These are phyloP conservation scores for Cololabis saira DNA, from an alignment of 2,113 vertebrate species.

Conservation along the genomic window DNA sequence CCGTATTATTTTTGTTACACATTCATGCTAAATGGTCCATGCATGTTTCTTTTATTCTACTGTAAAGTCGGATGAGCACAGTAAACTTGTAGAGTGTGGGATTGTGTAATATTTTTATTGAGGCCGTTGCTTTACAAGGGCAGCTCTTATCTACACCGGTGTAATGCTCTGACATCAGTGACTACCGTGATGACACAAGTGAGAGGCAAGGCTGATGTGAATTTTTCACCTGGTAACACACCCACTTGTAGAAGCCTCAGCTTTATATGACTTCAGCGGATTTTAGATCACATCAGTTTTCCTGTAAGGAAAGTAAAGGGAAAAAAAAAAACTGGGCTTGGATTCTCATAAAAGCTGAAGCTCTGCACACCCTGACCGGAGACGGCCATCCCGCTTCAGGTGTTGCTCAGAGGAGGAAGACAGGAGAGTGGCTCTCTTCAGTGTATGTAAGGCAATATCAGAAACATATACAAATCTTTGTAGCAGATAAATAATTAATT, in stretches of 20 bases:
- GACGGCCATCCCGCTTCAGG: not conserved
- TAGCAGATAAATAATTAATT: not conserved
- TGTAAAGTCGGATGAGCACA: not conserved
- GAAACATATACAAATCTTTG: not conserved
- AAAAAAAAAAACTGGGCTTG: not conserved
- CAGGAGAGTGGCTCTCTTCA: not conserved
- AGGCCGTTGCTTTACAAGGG: not conserved
- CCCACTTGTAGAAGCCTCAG: not conserved
- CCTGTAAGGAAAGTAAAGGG: not conserved
- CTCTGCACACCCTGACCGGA: not conserved
- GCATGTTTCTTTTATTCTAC: not conserved
- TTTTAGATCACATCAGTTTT: slow-evolving; percentile 9
- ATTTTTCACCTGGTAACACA: slow-evolving; percentile 22
- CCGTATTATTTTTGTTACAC: not conserved
- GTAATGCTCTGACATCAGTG: slow-evolving; percentile 15
- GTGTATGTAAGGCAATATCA: not conserved
- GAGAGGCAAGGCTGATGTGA: slow-evolving; percentile 25
- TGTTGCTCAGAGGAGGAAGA: not conserved
- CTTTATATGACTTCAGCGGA: slow-evolving; percentile 5
- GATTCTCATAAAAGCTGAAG: not conserved
- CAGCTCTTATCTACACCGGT: slow-evolving; percentile 5
- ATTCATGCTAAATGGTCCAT: not conserved
- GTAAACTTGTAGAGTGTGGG: not conserved
- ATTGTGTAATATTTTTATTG: not conserved
- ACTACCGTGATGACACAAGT: slow-evolving; percentile 2